Percentiles rank a stretch among this genome's conserved stretches.
Conservation (phyloP, 1,140 invertebrate species). For the Gerris buenoi region DNA sequence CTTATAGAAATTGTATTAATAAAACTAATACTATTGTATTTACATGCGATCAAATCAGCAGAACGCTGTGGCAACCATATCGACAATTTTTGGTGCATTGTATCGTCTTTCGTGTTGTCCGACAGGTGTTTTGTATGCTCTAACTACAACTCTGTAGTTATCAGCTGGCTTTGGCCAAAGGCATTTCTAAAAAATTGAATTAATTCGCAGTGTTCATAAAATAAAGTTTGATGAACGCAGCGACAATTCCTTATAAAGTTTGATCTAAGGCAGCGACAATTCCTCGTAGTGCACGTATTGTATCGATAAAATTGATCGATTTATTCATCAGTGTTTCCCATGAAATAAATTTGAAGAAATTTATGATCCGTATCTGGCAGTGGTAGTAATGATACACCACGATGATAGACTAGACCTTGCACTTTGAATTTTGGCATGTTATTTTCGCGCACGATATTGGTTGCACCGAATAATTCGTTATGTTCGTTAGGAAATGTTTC, state of each 20-base stretch:
- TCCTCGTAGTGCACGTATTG: constrained; percentile 19
- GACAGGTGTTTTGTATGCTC: constrained; percentile 28
- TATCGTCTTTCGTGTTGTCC: constrained; percentile 29
- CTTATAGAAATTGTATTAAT: constrained; percentile 26
- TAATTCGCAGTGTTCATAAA: constrained; percentile 30
- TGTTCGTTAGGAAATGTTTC: not conserved
- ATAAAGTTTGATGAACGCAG: constrained; percentile 25
- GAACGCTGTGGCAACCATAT: too few species aligned
- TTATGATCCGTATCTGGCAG: constrained; percentile 16
- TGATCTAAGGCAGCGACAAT: constrained; percentile 27
- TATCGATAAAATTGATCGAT: constrained; percentile 28
- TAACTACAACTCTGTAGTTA: constrained; percentile 28
- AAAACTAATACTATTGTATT: constrained; percentile 30
- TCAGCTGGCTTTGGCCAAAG: constrained; percentile 27
- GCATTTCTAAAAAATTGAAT: constrained; percentile 30
- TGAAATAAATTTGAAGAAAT: constrained; percentile 31
- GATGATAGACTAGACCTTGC: constrained; percentile 17
- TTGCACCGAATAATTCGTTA: constrained; percentile 14
- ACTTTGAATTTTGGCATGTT: constrained; percentile 18
- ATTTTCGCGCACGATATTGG: constrained; percentile 4
- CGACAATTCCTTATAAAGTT: constrained; percentile 26
- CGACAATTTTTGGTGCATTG: constrained; percentile 32
- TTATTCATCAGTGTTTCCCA: constrained; percentile 27
- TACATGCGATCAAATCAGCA: too few species aligned
- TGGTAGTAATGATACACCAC: constrained; percentile 25